phyloP scores from a whole-genome alignment of 2,888 invertebrate genomes.

The Megamerina dolium region DNA sequence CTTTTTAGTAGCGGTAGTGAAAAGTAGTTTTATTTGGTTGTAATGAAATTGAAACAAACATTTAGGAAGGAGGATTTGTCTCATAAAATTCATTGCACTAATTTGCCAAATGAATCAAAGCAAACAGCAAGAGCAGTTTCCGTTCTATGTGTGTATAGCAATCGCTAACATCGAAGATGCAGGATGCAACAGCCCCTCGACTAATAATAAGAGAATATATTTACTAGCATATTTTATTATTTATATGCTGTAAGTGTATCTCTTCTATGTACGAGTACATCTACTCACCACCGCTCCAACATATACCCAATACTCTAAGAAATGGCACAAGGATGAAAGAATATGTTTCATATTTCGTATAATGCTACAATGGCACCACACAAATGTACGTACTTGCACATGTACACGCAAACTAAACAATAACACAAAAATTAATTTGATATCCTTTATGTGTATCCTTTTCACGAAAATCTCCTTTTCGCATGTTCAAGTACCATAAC shows the following conservation, averaged over 20 bases:
- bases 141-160: too few species aligned
- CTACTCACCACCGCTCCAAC: neutral
- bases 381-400: neutral
- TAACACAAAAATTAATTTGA: conserved; percentile 46
- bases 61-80: conserved; percentile 18
- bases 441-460: conserved; percentile 40
- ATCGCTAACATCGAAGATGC: too few species aligned
- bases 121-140: too few species aligned
- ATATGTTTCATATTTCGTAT: conserved; percentile 18
- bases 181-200: too few species aligned
- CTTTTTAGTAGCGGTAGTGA: too few species aligned
- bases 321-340: neutral
- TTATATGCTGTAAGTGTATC: too few species aligned
- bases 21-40: too few species aligned
- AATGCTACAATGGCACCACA: neutral
- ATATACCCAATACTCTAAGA: neutral
- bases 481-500: conserved; percentile 34
- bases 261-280: too few species aligned
- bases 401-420: too few species aligned
- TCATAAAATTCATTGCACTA: conserved; percentile 31
- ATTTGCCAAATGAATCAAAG: conserved; percentile 31
- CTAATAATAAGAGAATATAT: too few species aligned
- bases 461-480: conserved; percentile 26
- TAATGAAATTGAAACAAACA: too few species aligned
- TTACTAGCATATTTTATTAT: too few species aligned